Evolutionary conservation across 2,797 vertebrate species (phyloP).

Genomic region (Pristis pectinata): DNA sequence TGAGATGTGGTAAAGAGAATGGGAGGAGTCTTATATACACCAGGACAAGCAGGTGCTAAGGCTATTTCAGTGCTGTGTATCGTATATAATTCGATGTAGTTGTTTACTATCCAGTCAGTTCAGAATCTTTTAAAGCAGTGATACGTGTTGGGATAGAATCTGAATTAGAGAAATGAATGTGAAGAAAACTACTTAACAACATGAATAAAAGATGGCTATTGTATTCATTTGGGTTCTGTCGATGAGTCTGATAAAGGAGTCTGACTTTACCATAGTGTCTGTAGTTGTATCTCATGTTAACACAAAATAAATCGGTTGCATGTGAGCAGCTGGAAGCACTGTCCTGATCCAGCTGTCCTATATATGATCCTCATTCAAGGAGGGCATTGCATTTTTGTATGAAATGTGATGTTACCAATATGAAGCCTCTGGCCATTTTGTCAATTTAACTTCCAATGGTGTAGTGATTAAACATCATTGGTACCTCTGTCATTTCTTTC

Average conservation of each 20-base stretch:
- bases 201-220: background rate
- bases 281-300: background rate
- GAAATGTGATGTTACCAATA: background rate
- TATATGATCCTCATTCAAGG: background rate
- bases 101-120: background rate
- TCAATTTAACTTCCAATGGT: background rate
- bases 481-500: background rate
- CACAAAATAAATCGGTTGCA: background rate
- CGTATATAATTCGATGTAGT: no score
- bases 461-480: background rate
- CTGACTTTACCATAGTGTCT: background rate
- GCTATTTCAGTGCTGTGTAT: no score
- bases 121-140: background rate
- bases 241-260: background rate
- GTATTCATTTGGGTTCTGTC: background rate
- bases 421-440: background rate
- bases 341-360: background rate
- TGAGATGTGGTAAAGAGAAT: no score
- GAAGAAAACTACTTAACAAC: background rate
- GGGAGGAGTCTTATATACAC: no score
- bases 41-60: no score
- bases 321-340: background rate
- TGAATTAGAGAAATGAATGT: background rate
- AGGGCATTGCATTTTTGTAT: background rate
- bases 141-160: background rate